Evolutionary conservation across 2,113 vertebrate species (phyloP).

Genomic region (Rhineura floridana): DNA sequence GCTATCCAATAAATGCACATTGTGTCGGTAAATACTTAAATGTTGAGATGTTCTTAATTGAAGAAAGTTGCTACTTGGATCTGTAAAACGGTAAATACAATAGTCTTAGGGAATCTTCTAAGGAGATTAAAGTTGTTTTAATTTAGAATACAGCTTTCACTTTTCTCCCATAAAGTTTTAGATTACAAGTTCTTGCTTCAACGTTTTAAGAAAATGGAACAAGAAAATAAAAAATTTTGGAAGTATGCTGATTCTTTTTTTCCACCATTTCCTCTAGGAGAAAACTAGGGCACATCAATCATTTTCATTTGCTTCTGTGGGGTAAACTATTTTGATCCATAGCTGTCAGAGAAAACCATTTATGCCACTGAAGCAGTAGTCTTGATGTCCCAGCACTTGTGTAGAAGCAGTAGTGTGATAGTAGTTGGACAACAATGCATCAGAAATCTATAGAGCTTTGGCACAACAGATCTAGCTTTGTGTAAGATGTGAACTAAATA

Average conservation of each 20-base stretch:
- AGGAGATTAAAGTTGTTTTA: neutral
- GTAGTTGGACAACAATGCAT: neutral
- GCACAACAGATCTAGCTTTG: neutral
- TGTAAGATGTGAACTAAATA: neutral
- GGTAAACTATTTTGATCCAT: neutral
- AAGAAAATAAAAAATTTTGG: neutral
- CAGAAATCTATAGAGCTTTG: neutral
- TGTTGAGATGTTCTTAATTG: neutral
- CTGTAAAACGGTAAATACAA: neutral
- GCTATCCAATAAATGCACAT: fast-evolving
- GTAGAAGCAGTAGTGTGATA: neutral
- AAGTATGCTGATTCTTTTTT: neutral
- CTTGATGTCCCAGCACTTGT: neutral
- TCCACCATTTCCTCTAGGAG: neutral
- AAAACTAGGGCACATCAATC: neutral
- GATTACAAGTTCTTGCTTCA: neutral
- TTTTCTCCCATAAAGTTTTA: neutral
- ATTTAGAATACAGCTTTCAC: neutral
- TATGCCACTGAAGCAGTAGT: neutral
- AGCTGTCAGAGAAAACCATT: neutral
- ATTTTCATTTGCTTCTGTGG: neutral
- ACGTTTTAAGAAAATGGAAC: neutral
- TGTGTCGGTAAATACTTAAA: neutral
- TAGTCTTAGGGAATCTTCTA: neutral
- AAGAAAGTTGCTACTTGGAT: neutral